phyloP scores from a whole-genome alignment of 2,888 invertebrate genomes.

The Agriopis aurantiaria region DNA sequence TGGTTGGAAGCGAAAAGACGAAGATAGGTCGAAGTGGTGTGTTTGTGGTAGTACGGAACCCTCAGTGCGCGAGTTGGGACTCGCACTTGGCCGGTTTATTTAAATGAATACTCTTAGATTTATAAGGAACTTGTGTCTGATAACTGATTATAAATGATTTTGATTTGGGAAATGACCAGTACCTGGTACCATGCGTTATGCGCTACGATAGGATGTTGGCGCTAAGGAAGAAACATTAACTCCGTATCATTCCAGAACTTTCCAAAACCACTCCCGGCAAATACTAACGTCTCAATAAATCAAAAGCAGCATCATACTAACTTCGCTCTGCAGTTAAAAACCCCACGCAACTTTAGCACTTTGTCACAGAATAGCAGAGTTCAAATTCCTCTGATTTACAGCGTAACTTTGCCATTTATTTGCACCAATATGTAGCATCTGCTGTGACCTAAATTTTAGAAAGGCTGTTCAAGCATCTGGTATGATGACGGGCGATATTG shows the following conservation, averaged over 20 bases:
- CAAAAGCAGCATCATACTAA: slow-evolving; percentile 34
- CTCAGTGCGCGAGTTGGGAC: too few species aligned
- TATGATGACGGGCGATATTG: slow-evolving; percentile 35
- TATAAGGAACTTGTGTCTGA: too few species aligned
- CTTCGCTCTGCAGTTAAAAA: slow-evolving; percentile 23
- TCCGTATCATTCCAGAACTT: slow-evolving; percentile 4
- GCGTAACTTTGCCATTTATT: slow-evolving; percentile 38
- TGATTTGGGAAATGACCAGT: too few species aligned
- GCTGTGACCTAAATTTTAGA: slow-evolving; percentile 56
- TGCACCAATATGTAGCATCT: slow-evolving; percentile 51
- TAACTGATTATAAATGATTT: too few species aligned
- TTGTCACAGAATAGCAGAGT: slow-evolving; percentile 30
- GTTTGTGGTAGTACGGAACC: too few species aligned
- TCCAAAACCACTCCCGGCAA: slow-evolving; percentile 24
- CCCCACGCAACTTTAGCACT: slow-evolving; percentile 27
- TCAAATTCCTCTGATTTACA: slow-evolving; percentile 37
- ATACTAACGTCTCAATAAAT: slow-evolving; percentile 39
- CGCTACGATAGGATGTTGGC: too few species aligned
- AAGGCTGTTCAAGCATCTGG: slow-evolving; percentile 51
- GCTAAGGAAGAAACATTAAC: not conserved
- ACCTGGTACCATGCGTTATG: too few species aligned
- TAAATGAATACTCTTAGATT: too few species aligned
- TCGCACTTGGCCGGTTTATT: too few species aligned
- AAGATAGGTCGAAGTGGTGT: too few species aligned
- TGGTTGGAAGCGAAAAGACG: too few species aligned